Evolutionary conservation across 2,797 vertebrate species (phyloP), one percentile per base, ranked within the genome.

Genomic region (Tolypeutes matacus): DNA sequence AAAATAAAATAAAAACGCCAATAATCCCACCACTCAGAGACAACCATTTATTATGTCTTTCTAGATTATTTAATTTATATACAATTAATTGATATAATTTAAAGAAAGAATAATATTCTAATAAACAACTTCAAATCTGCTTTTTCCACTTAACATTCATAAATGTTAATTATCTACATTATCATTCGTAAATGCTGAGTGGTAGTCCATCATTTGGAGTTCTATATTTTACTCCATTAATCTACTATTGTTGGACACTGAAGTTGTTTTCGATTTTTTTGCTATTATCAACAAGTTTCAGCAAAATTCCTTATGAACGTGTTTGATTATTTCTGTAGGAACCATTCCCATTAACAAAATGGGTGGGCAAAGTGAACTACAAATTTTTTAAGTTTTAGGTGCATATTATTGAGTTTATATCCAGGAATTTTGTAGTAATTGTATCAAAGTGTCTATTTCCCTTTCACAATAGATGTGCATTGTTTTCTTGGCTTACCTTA

Each of bases 21-120:
- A n/a, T 39, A 84, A 78, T 58, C 14, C 67, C 42, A 77, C 67
- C 21, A 73, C 14, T 93, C 29, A 85, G 62, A 70, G 27, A 62
- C 73, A 90, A 78, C n/a, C 7, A 65, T 85, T 92, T 86, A 84
- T 67, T 87, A 75, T 82, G 85, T 65, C 58, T 60, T 89, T 77
- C 29, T 23, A 83, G 49, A 76, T 49, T 82, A 29, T 64, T 84
- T 80, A 67, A 31, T 65, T 86, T 62, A 46, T 21, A 92, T 76
- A 27, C 34, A 89, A 31, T 46, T 75, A 78, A 86, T 70, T 86
- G 29, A 36, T 36, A 51, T 70, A 89, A 76, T 51, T 70, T 49
- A 83, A 69, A 75, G 34, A 95, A 17, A 69, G 58, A 83, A 72
- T 60, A 13, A 69, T 53, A 31, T 65, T 87, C 29, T 88, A 64